Evolutionary conservation across 1,140 invertebrate species (phyloP), one percentile per base, ranked within the genome.

Genomic region (Sarcophaga peregrina): DNA sequence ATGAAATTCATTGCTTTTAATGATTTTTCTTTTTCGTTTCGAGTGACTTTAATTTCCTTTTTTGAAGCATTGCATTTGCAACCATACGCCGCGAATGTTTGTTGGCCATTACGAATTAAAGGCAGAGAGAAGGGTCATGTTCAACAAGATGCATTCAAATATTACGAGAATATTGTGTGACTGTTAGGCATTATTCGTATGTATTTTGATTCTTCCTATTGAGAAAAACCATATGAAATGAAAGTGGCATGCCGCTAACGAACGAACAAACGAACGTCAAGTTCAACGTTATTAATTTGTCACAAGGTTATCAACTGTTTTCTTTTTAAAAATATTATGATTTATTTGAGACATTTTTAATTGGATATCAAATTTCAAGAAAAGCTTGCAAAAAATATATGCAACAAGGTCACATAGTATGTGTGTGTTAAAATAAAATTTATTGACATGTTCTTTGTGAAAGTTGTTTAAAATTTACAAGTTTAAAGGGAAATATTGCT

Each of bases 131-230:
- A 47, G 75, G 47, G 47, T 78, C 25, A 11, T 52, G 75, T 78
- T 68, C 62, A 68, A 68, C n/a, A 68, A 68, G 62, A 68, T 68
- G 62, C 62, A 68, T 68, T 20, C n/a, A n/a, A n/a, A n/a, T n/a
- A 25, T 25, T 25, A 68, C n/a, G 6, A 58, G 13, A 68, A 25
- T 25, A 68, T 68, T 78, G 47, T 78, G 75, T 78, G 75, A 78
- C 75, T 50, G 15, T 15, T 17, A 17, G 13, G 45, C 74, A 76
- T 76, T 76, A 76, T 11, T 48, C 6, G 9, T 6, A 13, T 3
- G 73, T 75, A n/a, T n/a, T n/a, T 37, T 37, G 25, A 1, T 37
- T 68, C 20, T 68, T 68, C 20, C 17, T 68, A 8, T 20, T 17
- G 20, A 25, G 62, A 68, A 68, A 37, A 68, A 0, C 20, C 8